phyloP scores from a whole-genome alignment of 1,140 invertebrate species.

The Brachionus calyciflorus region DNA sequence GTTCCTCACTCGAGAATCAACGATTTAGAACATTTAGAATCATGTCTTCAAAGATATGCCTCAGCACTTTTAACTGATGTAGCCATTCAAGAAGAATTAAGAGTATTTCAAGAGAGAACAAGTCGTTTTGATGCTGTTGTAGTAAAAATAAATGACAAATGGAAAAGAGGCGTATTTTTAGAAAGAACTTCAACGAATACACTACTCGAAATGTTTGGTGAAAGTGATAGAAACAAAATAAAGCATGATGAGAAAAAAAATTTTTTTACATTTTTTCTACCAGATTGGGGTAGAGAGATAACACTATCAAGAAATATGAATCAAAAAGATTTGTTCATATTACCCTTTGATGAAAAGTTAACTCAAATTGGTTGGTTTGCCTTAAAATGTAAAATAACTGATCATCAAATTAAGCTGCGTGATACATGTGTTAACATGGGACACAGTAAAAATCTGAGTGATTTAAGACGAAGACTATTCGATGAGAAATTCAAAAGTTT shows the following conservation, averaged over 20 bases:
- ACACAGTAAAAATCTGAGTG: not conserved
- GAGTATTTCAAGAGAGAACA: not conserved
- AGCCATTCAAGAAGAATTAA: not conserved
- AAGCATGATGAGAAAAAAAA: not conserved
- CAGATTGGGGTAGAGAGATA: not conserved
- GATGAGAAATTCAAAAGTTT: not conserved
- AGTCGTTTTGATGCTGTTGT: not conserved
- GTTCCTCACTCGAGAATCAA: not conserved
- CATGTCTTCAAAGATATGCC: slow-evolving; percentile 22
- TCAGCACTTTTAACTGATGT: not conserved
- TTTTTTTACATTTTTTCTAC: slow-evolving; percentile 26
- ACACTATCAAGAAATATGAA: not conserved
- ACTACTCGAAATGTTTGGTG: not conserved
- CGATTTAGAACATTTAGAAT: slow-evolving; percentile 13
- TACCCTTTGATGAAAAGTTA: slow-evolving; percentile 34
- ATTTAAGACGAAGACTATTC: not conserved
- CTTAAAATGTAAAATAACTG: slow-evolving; percentile 33
- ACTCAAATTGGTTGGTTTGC: slow-evolving; percentile 29
- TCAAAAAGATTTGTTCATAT: not conserved
- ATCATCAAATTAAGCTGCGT: slow-evolving; percentile 34
- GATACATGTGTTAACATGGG: not conserved
- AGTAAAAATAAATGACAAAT: not conserved
- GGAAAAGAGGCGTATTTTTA: slow-evolving; percentile 29
- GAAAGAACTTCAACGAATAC: not conserved
- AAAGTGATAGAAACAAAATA: not conserved